phyloP scores from a whole-genome alignment of 2,113 vertebrate species.

The Andinoacara biseriatus region DNA sequence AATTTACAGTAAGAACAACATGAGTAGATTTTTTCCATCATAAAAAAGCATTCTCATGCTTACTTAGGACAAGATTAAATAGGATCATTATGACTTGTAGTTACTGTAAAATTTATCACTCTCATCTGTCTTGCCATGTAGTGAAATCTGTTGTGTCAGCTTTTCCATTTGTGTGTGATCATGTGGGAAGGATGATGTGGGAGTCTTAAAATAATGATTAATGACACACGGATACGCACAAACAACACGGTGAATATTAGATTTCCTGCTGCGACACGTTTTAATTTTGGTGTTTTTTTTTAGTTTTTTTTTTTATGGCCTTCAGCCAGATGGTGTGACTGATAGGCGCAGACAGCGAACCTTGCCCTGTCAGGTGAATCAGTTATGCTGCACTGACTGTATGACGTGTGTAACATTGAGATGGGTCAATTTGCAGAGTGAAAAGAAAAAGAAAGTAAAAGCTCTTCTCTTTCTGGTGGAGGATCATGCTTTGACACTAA shows the following conservation, averaged over 20 bases:
- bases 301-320: background rate
- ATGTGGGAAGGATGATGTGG: slow-evolving; percentile 37
- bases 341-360: background rate
- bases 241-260: slow-evolving; percentile 6
- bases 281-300: background rate
- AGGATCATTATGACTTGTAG: slow-evolving; percentile 15
- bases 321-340: background rate
- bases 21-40: slow-evolving; percentile 23
- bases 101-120: background rate
- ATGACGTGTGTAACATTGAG: background rate
- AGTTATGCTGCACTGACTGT: background rate
- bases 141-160: slow-evolving; percentile 42
- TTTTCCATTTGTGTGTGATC: slow-evolving; percentile 49
- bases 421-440: background rate
- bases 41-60: slow-evolving; percentile 6
- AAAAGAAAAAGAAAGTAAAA: background rate
- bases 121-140: background rate
- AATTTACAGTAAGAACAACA: background rate
- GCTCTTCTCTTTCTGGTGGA: background rate
- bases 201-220: slow-evolving; percentile 21
- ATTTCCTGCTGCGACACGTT: slow-evolving; percentile 29
- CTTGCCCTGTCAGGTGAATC: slow-evolving; percentile 17
- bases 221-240: slow-evolving; percentile 19
- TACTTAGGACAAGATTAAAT: background rate
- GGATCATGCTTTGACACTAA: background rate